phyloP scores from a whole-genome alignment of 2,113 vertebrate genomes.

The Triplophysa rosa region DNA sequence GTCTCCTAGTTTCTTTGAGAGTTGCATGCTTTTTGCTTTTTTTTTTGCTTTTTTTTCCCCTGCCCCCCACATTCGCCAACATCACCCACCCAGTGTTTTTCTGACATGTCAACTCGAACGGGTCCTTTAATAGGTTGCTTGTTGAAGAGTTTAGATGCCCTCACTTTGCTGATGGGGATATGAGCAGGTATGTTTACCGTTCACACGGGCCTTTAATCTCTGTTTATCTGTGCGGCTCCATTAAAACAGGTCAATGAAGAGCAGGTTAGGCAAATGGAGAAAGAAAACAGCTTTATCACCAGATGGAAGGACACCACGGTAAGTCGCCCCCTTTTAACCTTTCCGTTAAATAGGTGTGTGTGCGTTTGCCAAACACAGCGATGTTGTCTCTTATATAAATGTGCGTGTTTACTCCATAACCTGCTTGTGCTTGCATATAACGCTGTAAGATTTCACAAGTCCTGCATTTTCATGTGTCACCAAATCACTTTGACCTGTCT shows the following conservation, averaged over 20 bases:
- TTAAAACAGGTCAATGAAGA: slow-evolving; percentile 87
- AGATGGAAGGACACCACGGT: slow-evolving; percentile 94
- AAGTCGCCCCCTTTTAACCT: slow-evolving; percentile 56
- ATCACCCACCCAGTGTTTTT: background rate
- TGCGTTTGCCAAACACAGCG: slow-evolving; percentile 16
- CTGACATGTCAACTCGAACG: background rate
- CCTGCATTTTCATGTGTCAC: background rate
- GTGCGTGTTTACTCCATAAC: background rate
- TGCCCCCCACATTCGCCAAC: too few species aligned
- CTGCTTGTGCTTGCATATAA: slow-evolving; percentile 4
- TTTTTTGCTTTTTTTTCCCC: background rate
- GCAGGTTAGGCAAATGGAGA: slow-evolving; percentile 95
- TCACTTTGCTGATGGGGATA: slow-evolving; percentile 18
- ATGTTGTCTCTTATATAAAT: background rate
- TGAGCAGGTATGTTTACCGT: slow-evolving; percentile 20
- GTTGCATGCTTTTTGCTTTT: background rate
- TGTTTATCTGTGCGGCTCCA: slow-evolving; percentile 45
- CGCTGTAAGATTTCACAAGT: slow-evolving; percentile 11
- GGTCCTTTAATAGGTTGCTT: background rate
- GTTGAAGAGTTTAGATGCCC: background rate
- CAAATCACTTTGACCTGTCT: slow-evolving; percentile 5
- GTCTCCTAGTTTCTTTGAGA: too few species aligned
- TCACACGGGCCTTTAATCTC: slow-evolving; percentile 33
- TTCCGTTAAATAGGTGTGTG: slow-evolving; percentile 25
- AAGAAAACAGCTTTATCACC: slow-evolving; percentile 93